Percentiles rank a stretch among this genome's conserved stretches.
Evolutionary conservation across 2,888 invertebrate species (phyloP).

Genomic region (Caenorhabditis uteleia): DNA sequence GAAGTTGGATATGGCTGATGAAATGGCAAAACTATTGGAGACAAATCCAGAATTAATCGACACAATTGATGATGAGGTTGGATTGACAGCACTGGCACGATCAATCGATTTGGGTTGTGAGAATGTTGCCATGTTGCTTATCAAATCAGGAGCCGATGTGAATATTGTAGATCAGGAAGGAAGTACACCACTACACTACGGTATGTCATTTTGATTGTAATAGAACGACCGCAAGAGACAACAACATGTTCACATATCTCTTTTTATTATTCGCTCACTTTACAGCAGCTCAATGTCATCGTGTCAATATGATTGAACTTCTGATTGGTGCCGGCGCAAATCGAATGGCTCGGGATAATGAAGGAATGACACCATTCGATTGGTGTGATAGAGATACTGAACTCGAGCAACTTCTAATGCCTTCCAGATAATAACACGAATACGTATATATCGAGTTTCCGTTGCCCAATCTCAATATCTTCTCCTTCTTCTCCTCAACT

Average conservation of each 20-base stretch:
- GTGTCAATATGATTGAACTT: slow-evolving; percentile 44
- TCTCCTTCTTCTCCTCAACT: not conserved
- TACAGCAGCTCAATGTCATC: slow-evolving; percentile 40
- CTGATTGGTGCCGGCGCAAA: slow-evolving; percentile 49
- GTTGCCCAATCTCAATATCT: not conserved
- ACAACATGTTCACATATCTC: too few relatives aligned
- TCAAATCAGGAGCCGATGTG: slow-evolving; percentile 46
- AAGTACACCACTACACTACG: slow-evolving; percentile 60
- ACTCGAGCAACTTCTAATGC: not conserved
- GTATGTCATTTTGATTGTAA: slow-evolving; percentile 26
- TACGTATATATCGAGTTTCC: slow-evolving; percentile 28
- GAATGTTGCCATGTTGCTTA: slow-evolving; percentile 23
- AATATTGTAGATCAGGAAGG: slow-evolving; percentile 53
- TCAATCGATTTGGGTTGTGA: slow-evolving; percentile 44
- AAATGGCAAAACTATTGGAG: slow-evolving; percentile 13
- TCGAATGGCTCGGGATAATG: slow-evolving; percentile 39
- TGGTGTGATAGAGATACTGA: slow-evolving; percentile 40
- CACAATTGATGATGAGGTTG: slow-evolving; percentile 32
- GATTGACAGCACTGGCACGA: slow-evolving; percentile 51
- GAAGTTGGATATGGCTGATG: slow-evolving; percentile 18
- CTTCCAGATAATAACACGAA: slow-evolving; percentile 2
- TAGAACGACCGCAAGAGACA: not conserved
- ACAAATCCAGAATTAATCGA: slow-evolving; percentile 20
- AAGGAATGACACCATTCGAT: slow-evolving; percentile 48
- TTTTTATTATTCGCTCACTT: too few relatives aligned